These are phyloP conservation scores for Erpetoichthys calabaricus DNA, from an alignment of 2,797 vertebrate species.

Conservation along the genomic window DNA sequence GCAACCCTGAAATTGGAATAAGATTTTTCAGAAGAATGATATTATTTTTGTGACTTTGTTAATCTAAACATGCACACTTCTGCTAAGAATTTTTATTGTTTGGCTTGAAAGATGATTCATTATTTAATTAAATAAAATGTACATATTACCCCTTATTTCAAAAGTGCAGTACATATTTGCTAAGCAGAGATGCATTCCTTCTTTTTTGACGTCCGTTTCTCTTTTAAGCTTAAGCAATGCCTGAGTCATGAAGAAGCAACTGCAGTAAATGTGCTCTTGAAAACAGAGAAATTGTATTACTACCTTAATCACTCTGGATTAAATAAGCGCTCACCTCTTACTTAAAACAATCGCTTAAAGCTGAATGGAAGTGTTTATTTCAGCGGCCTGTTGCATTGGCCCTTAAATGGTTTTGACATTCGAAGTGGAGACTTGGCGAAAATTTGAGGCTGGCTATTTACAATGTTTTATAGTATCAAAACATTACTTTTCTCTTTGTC, in stretches of 20 bases:
- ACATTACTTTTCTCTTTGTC: conserved; percentile 29
- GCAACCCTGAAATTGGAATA: no score
- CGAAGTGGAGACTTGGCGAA: not conserved
- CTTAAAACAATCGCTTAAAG: not conserved
- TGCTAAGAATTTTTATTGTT: no score
- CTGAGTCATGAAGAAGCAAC: not conserved
- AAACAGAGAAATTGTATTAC: not conserved
- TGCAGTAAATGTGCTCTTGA: not conserved
- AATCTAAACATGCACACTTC: no score
- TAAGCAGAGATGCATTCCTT: not conserved
- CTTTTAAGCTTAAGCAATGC: not conserved
- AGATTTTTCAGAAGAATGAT: no score
- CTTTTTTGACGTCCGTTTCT: not conserved
- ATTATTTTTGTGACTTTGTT: no score
- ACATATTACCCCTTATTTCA: not conserved
- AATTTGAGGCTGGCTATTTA: conserved; percentile 9
- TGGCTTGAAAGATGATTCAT: no score
- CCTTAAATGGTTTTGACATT: not conserved
- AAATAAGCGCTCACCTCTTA: not conserved
- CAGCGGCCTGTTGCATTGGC: not conserved
- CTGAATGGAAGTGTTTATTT: not conserved
- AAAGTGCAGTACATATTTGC: not conserved
- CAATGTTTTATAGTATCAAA: conserved; percentile 24
- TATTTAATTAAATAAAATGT: not conserved
- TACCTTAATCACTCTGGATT: not conserved